These are phyloP conservation scores for Thalassarche chlororhynchos DNA, from an alignment of 2,113 vertebrate genomes.

Conservation along the genomic window DNA sequence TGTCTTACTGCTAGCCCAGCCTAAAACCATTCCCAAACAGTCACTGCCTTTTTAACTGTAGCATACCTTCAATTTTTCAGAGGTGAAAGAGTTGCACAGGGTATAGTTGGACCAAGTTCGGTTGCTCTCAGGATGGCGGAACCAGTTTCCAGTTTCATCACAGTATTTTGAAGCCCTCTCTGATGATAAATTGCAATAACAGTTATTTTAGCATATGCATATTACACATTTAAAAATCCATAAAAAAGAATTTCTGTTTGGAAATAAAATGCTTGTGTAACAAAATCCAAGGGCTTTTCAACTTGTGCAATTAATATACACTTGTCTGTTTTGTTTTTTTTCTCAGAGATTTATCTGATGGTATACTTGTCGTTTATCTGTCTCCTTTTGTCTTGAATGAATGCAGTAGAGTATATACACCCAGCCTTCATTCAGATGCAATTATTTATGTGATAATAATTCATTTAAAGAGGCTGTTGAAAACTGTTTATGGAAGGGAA, in stretches of 20 bases:
- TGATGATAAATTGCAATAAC: conserved; percentile 60
- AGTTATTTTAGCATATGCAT: not conserved
- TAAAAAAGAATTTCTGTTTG: not conserved
- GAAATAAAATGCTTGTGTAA: not conserved
- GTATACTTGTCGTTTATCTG: not conserved
- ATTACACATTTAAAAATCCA: not conserved
- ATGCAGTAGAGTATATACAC: not conserved
- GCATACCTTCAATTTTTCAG: conserved; percentile 88
- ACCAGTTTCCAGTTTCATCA: conserved; percentile 91
- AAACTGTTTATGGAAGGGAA: not conserved
- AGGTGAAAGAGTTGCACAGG: conserved; percentile 89
- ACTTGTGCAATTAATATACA: not conserved
- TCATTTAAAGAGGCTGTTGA: not conserved
- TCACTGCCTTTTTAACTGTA: not conserved
- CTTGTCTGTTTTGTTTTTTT: not conserved
- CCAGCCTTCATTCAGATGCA: not conserved
- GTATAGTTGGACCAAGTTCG: conserved; percentile 97
- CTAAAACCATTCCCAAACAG: not conserved
- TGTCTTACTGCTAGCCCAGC: not conserved
- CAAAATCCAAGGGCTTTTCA: not conserved
- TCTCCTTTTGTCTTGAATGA: not conserved
- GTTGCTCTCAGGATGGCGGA: conserved; percentile 92
- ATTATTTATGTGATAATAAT: not conserved
- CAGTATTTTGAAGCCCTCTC: conserved; percentile 93
- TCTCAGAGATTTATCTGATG: not conserved